phyloP scores from a whole-genome alignment of 92 coral and sea anemone genomes.

The Anthopleura xanthogrammica region DNA sequence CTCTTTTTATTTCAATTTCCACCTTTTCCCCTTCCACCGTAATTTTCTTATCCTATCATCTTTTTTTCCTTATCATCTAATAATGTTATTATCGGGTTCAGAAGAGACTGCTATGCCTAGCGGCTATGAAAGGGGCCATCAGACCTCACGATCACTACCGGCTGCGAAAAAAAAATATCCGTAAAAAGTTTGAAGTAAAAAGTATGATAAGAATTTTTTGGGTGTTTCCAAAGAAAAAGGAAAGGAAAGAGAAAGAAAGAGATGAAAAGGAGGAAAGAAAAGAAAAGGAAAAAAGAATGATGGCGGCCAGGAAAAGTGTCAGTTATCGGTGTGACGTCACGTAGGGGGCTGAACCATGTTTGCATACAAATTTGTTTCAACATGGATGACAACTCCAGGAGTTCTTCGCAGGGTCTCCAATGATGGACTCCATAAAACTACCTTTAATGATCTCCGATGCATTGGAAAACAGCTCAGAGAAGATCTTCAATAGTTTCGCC shows the following conservation, averaged over 20 bases:
- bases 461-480: slow-evolving; percentile 46
- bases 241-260: not conserved
- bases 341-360: slow-evolving; percentile 73
- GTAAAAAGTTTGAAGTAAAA: no score
- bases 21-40: not conserved
- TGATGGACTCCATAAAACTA: slow-evolving; percentile 46
- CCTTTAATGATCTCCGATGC: slow-evolving; percentile 32
- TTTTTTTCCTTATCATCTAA: no score
- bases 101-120: no score
- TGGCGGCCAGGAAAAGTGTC: slow-evolving; percentile 48
- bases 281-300: not conserved
- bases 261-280: not conserved
- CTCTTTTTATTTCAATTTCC: not conserved
- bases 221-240: no score
- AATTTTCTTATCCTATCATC: not conserved
- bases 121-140: no score
- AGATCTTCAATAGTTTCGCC: slow-evolving; percentile 47
- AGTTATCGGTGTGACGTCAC: slow-evolving; percentile 73
- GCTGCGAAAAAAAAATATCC: no score
- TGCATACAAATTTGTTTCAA: slow-evolving; percentile 46
- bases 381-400: slow-evolving; percentile 70
- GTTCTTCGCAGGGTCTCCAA: slow-evolving; percentile 39
- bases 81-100: no score
- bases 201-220: no score
- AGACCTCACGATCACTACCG: no score